Evolutionary conservation across 2,797 vertebrate species (phyloP).

Genomic region (Bradypodion ventrale): DNA sequence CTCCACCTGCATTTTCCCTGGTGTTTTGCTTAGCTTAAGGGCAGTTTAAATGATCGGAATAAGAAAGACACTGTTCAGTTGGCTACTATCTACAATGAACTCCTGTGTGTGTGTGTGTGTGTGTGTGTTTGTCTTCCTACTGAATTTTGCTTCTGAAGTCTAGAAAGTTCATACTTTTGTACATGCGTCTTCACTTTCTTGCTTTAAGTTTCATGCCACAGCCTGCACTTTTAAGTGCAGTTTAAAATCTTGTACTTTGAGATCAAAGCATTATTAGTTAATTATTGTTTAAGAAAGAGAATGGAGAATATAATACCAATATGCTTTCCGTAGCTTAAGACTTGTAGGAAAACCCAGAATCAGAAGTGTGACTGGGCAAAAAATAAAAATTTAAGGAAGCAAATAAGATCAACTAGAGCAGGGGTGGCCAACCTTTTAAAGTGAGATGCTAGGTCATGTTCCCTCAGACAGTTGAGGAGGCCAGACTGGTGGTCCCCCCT

Average conservation of each 20-base stretch:
- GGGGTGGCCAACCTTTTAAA: too few species aligned
- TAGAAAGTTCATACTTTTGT: conserved; percentile 13
- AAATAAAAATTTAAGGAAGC: not conserved
- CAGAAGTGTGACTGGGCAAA: conserved; percentile 24
- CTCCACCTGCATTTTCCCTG: not conserved
- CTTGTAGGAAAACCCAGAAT: not conserved
- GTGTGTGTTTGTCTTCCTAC: conserved; percentile 35
- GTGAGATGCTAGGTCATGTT: too few species aligned
- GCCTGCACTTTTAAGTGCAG: not conserved
- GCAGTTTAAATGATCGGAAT: conserved; percentile 35
- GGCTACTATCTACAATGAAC: conserved; percentile 31
- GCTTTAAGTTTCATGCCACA: conserved; percentile 27
- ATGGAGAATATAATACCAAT: not conserved
- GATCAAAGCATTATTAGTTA: conserved; percentile 12
- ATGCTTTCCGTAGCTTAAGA: not conserved
- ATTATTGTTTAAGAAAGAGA: conserved; percentile 7
- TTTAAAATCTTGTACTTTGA: conserved; percentile 7
- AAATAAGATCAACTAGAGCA: not conserved
- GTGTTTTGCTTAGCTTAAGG: conserved; percentile 46
- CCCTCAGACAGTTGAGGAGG: too few species aligned
- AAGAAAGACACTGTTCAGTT: conserved; percentile 45
- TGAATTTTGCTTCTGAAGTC: conserved; percentile 14
- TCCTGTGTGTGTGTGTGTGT: conserved; percentile 26
- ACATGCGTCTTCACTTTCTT: conserved; percentile 8
- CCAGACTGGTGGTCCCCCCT: too few species aligned